Evolutionary conservation across 1,140 invertebrate species (phyloP).

Genomic region (Galendromus occidentalis): DNA sequence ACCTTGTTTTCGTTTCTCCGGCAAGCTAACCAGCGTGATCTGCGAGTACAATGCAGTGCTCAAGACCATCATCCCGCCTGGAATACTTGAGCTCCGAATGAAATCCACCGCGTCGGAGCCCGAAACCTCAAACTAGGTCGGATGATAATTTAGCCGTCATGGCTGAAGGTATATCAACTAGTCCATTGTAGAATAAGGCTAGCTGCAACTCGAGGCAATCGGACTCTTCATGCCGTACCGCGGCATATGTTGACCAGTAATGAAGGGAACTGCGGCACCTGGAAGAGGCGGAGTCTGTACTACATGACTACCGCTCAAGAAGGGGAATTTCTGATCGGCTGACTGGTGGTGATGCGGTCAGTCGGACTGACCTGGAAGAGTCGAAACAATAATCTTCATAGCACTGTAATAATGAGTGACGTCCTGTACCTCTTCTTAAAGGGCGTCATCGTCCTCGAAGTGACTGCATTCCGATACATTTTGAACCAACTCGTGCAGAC

Average conservation of each 20-base stretch:
- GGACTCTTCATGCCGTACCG: neutral
- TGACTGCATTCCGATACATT: neutral
- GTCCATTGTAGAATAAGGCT: neutral
- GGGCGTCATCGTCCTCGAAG: neutral
- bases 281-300: neutral
- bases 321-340: neutral
- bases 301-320: neutral
- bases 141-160: neutral
- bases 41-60: neutral
- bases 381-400: neutral
- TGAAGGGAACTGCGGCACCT: neutral
- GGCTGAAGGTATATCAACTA: neutral
- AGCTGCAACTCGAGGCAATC: neutral
- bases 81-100: neutral
- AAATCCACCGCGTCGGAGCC: too few relatives aligned
- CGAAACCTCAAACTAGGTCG: too few relatives aligned
- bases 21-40: neutral
- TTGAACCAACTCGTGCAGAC: neutral
- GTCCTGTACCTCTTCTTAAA: neutral
- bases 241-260: neutral
- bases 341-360: neutral
- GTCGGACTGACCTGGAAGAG: neutral
- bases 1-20: neutral
- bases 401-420: neutral
- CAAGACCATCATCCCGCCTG: neutral